A percentile compares a stretch with the other conserved stretches of the same genome.
Evolutionary conservation across 2,113 vertebrate species (phyloP).

Genomic region (Butorides virescens): DNA sequence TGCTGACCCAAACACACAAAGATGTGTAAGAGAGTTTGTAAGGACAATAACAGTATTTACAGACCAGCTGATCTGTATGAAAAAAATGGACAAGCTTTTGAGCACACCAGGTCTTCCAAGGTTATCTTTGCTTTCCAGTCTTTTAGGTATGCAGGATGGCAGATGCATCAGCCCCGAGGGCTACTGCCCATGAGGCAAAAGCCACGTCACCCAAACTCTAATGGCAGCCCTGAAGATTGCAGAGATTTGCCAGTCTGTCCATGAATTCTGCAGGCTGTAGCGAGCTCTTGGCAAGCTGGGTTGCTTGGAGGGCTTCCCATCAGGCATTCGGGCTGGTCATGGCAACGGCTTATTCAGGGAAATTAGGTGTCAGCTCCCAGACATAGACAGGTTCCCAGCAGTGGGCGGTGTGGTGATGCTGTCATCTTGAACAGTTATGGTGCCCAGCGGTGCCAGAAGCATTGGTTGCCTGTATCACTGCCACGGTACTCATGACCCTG

Average conservation of each 20-base stretch:
- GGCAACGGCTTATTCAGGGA: background rate
- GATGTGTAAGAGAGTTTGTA: background rate
- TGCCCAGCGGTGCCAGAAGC: background rate
- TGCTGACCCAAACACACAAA: background rate
- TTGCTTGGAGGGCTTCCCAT: background rate
- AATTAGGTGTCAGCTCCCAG: background rate
- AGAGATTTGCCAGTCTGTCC: background rate
- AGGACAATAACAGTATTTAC: background rate
- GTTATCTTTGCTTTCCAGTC: background rate
- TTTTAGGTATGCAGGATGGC: background rate
- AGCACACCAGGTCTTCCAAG: background rate
- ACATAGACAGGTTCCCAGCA: background rate
- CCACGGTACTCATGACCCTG: too few species aligned
- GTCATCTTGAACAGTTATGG: background rate
- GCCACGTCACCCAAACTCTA: background rate
- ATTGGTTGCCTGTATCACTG: background rate
- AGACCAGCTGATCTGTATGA: background rate
- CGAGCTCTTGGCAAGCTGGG: background rate
- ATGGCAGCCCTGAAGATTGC: background rate
- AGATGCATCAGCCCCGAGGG: background rate
- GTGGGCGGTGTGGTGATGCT: background rate
- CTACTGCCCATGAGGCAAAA: background rate
- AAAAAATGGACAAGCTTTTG: background rate
- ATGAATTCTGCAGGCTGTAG: background rate
- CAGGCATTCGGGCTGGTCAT: background rate